phyloP scores from a whole-genome alignment of 2,888 invertebrate genomes.

The Pollenia labialis region DNA sequence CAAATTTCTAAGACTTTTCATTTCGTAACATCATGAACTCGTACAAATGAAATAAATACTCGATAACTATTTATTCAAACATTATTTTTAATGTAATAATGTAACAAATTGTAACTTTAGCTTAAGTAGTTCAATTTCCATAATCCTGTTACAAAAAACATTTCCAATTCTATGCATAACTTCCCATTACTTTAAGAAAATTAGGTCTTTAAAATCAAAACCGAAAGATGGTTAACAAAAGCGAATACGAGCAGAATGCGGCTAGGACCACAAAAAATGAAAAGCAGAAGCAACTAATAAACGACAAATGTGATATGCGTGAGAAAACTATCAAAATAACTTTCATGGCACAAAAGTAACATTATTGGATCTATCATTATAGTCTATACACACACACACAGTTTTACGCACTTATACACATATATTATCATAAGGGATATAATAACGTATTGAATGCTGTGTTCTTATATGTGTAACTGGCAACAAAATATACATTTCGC shows the following conservation, averaged over 20 bases:
- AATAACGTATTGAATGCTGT: slow-evolving; percentile 3
- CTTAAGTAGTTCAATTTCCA: slow-evolving; percentile 18
- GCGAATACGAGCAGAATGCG: not conserved
- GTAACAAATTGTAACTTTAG: slow-evolving; percentile 13
- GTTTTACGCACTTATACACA: not conserved
- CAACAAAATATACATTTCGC: not conserved
- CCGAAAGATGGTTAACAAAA: not conserved
- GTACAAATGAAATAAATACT: not conserved
- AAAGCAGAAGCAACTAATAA: slow-evolving; percentile 37
- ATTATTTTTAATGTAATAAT: slow-evolving; percentile 14
- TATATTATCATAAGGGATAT: slow-evolving; percentile 9
- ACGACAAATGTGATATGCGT: slow-evolving; percentile 62
- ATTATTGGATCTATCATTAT: slow-evolving; percentile 42
- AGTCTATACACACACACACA: not conserved
- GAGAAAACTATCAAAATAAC: slow-evolving; percentile 67
- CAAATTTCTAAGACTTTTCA: not conserved
- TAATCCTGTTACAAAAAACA: slow-evolving; percentile 20
- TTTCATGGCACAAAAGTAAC: slow-evolving; percentile 38
- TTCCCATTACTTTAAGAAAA: slow-evolving; percentile 23
- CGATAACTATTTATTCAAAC: not conserved
- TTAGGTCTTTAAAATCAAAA: slow-evolving; percentile 23
- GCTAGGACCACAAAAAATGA: not conserved
- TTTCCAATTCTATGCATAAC: not conserved
- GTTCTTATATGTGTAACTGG: not conserved
- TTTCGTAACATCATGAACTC: not conserved